phyloP scores from a whole-genome alignment of 2,113 vertebrate genomes.

The Muntiacus reevesi region DNA sequence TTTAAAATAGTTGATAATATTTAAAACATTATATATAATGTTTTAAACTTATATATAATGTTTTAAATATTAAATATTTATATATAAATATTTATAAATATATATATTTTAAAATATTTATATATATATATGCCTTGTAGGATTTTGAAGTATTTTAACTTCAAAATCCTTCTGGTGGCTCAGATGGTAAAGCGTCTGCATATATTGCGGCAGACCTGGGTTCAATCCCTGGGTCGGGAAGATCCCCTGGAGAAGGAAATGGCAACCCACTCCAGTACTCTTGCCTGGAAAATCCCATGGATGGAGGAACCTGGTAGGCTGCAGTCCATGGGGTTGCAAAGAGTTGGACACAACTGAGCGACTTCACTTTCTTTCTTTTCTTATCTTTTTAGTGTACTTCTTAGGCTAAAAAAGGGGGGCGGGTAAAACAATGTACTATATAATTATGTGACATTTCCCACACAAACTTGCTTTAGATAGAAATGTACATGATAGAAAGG shows the following conservation, averaged over 20 bases:
- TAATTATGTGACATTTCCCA: neutral
- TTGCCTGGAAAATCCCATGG: neutral
- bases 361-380: neutral
- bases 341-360: accelerated
- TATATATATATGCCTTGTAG: neutral
- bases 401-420: neutral
- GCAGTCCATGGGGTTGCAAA: neutral
- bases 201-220: accelerated
- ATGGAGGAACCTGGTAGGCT: neutral
- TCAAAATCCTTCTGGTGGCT: neutral
- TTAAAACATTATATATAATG: neutral
- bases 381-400: neutral
- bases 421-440: neutral
- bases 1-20: neutral
- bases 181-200: neutral
- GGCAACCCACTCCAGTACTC: neutral
- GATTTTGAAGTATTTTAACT: neutral
- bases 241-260: neutral
- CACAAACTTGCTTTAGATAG: neutral
- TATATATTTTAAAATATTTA: neutral
- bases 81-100: neutral
- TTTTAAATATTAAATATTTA: neutral
- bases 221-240: neutral
- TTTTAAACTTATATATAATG: neutral
- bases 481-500: neutral